These are phyloP conservation scores for Trachelus troglodyta DNA, from an alignment of 2,888 invertebrate species.

Conservation along the genomic window DNA sequence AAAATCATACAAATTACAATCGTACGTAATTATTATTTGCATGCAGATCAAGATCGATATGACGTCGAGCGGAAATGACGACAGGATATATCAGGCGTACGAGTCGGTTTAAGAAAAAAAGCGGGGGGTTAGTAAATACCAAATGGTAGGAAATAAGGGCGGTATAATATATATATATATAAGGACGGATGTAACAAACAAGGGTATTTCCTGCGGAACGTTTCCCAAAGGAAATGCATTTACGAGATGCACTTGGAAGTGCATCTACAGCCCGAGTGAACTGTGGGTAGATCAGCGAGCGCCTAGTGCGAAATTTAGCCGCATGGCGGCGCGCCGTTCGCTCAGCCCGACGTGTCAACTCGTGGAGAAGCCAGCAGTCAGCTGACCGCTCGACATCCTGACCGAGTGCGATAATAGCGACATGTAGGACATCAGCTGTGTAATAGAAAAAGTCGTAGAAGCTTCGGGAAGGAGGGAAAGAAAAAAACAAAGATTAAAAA, in stretches of 20 bases:
- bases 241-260: background rate
- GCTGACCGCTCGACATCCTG: slow-evolving; percentile 41
- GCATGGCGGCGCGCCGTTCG: slow-evolving; percentile 9
- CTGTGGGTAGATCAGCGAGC: too few relatives aligned
- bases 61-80: too few relatives aligned
- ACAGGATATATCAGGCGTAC: too few relatives aligned
- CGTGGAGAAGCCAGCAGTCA: slow-evolving; percentile 21
- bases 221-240: background rate
- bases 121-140: too few relatives aligned
- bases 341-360: background rate
- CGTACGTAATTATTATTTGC: too few relatives aligned
- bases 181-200: too few relatives aligned
- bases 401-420: slow-evolving; percentile 39
- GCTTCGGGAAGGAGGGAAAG: background rate
- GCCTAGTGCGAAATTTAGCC: background rate
- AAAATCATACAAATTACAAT: too few relatives aligned
- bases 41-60: too few relatives aligned
- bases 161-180: too few relatives aligned
- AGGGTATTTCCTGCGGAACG: too few relatives aligned
- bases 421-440: slow-evolving; percentile 29
- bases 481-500: slow-evolving; percentile 11
- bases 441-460: background rate
- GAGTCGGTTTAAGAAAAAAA: too few relatives aligned
- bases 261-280: background rate
- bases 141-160: too few relatives aligned